Conservation (phyloP, 2,888 invertebrate species). For the Mesopsocus fuscifrons region DNA sequence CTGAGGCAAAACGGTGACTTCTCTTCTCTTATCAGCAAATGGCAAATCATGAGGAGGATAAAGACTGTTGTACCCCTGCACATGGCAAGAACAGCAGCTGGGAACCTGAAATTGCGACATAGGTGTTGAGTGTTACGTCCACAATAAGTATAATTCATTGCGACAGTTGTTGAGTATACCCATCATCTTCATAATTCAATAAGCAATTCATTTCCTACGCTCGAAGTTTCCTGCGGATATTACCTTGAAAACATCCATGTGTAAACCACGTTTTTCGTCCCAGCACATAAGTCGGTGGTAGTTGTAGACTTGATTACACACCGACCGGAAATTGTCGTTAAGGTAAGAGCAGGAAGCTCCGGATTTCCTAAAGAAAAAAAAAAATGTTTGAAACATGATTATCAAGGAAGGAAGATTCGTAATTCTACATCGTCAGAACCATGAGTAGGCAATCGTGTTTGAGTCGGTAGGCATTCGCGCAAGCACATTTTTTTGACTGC, state of each 20-base stretch:
- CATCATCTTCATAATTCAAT: no score
- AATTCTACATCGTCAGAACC: background rate
- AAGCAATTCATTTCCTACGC: no score
- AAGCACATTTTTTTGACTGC: no score
- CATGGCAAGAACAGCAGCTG: constrained; percentile 65
- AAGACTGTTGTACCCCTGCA: constrained; percentile 43
- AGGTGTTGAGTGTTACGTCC: no score
- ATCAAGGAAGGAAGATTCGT: background rate
- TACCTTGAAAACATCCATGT: constrained; percentile 70
- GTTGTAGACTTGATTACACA: constrained; percentile 66
- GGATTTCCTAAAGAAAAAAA: constrained; percentile 37
- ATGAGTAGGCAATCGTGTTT: no score
- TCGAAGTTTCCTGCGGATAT: no score
- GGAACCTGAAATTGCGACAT: constrained; percentile 34
- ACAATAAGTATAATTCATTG: no score
- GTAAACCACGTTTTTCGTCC: constrained; percentile 59
- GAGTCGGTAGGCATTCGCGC: no score
- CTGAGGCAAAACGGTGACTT: no score
- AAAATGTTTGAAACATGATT: constrained; percentile 6
- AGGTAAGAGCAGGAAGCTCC: constrained; percentile 59
- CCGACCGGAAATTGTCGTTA: constrained; percentile 57
- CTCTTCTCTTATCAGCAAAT: constrained; percentile 5
- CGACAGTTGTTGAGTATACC: no score
- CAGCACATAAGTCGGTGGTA: constrained; percentile 65
- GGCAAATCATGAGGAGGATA: constrained; percentile 11